These are phyloP conservation scores for Bombus vancouverensis DNA, from an alignment of 1,140 invertebrate species.

Conservation along the genomic window DNA sequence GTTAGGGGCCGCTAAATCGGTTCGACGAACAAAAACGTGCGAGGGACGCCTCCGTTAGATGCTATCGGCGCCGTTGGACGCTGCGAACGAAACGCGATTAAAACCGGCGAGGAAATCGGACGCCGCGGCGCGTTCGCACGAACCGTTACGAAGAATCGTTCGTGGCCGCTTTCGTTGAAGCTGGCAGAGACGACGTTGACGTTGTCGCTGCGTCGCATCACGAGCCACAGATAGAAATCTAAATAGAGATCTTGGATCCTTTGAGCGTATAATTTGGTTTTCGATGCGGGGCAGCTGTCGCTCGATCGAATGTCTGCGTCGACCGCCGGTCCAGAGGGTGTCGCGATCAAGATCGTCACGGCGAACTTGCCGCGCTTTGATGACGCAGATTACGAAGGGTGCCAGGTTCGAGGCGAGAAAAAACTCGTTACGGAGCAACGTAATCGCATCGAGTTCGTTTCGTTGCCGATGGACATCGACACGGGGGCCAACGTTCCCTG, in stretches of 20 bases:
- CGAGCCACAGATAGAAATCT: constrained; percentile 77
- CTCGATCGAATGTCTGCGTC: constrained; percentile 65
- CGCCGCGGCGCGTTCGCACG: constrained; percentile 36
- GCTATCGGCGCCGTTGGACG: constrained; percentile 8
- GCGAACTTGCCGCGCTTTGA: constrained; percentile 73
- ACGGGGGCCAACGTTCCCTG: neutral
- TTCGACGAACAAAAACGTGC: neutral
- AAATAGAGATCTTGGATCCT: constrained; percentile 81
- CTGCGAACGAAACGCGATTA: constrained; percentile 51
- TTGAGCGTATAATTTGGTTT: constrained; percentile 82
- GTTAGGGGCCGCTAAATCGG: too few species aligned
- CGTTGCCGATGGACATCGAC: constrained; percentile 47
- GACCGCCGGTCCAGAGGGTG: constrained; percentile 11
- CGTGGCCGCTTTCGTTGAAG: neutral
- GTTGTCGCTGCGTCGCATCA: constrained; percentile 58
- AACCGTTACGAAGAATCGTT: constrained; percentile 39
- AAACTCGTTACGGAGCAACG: constrained; percentile 59
- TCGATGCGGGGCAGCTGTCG: constrained; percentile 81
- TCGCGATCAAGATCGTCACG: constrained; percentile 63
- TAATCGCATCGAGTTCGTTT: constrained; percentile 61
- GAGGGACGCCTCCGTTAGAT: constrained; percentile 31
- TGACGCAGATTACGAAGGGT: constrained; percentile 72
- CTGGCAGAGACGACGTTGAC: constrained; percentile 50
- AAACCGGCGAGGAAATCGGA: constrained; percentile 56
- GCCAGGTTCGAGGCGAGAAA: constrained; percentile 68